Evolutionary conservation across 1,140 invertebrate species (phyloP).

Genomic region (Uloborus diversus): DNA sequence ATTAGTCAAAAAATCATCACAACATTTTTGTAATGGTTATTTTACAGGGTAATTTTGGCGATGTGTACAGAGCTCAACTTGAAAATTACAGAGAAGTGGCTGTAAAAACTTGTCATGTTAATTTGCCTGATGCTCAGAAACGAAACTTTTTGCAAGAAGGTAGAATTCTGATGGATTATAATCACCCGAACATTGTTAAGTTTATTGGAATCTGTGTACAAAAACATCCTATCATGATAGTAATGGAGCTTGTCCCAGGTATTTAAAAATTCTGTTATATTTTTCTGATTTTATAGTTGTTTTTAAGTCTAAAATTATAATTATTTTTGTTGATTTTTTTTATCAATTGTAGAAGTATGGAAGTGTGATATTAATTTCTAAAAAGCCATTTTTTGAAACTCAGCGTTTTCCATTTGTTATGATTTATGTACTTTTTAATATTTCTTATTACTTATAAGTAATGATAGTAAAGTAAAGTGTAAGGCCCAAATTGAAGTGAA

Average conservation of each 20-base stretch:
- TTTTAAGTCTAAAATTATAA: too few species aligned
- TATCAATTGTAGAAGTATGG: too few species aligned
- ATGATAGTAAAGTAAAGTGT: too few species aligned
- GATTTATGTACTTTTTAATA: too few species aligned
- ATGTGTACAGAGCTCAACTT: slow-evolving; percentile 91
- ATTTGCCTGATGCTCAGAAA: slow-evolving; percentile 93
- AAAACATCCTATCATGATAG: slow-evolving; percentile 98
- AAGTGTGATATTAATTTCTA: too few species aligned
- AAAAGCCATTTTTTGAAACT: too few species aligned
- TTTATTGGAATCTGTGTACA: slow-evolving; percentile 97
- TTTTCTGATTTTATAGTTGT: too few species aligned
- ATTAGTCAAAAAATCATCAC: slow-evolving; percentile 96
- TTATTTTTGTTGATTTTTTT: too few species aligned
- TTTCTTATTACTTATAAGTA: too few species aligned
- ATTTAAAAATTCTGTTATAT: slow-evolving; percentile 23
- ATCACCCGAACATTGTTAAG: slow-evolving; percentile 95
- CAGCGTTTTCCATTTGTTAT: too few species aligned
- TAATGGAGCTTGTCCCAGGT: slow-evolving; percentile 96
- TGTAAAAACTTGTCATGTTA: slow-evolving; percentile 94
- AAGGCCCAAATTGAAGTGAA: too few species aligned
- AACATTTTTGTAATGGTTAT: slow-evolving; percentile 99
- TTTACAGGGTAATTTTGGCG: slow-evolving; percentile 92
- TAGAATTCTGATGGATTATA: slow-evolving; percentile 93
- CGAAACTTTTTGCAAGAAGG: slow-evolving; percentile 96
- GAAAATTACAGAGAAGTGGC: slow-evolving; percentile 87